Evolutionary conservation across 1,140 invertebrate species (phyloP), one percentile per base, ranked within the genome.

Genomic region (Solen grandis): DNA sequence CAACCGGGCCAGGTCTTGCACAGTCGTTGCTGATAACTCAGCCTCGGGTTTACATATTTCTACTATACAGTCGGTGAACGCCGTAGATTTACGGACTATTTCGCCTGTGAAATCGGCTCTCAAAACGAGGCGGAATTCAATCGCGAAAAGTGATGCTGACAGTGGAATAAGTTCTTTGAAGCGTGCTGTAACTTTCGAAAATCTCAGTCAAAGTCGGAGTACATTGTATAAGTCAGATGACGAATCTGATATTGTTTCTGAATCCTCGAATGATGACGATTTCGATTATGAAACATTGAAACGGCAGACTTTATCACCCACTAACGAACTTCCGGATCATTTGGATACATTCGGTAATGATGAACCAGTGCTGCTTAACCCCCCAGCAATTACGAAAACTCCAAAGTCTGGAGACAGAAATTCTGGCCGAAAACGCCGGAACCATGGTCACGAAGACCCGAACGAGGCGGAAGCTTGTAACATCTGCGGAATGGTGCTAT

Each of bases 101-200:
- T 35, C 65, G 16, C 63, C 50, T 10, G 8, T 19, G 19, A 78
- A 69, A 38, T 69, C 75, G n/a, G 75, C 50, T 1, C 35, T 78
- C 19, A 78, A 78, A 69, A 33, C 46, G 1, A 31, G 75, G 25
- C 19, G 54, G 38, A 46, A 35, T 19, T 78, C 75, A 2, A 69
- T 69, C 5, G 59, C 75, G 10, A 63, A 65, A 1, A 78, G 75
- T 57, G 75, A 78, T 16, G 65, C 75, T 14, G 75, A 78, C 55
- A 78, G 75, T 41, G 75, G 75, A 46, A 66, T 78, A 52, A 66
- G 35, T 29, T 78, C 75, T 2, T 19, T 78, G 25, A 78, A 78
- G 69, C 52, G 75, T 19, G 41, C 75, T 3, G 75, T 78, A n/a
- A 78, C 75, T 22, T 78, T 78, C 55, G 75, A 78, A 25, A 78